Conservation (phyloP, 2,797 vertebrate genomes). For the Balearica regulorum region DNA sequence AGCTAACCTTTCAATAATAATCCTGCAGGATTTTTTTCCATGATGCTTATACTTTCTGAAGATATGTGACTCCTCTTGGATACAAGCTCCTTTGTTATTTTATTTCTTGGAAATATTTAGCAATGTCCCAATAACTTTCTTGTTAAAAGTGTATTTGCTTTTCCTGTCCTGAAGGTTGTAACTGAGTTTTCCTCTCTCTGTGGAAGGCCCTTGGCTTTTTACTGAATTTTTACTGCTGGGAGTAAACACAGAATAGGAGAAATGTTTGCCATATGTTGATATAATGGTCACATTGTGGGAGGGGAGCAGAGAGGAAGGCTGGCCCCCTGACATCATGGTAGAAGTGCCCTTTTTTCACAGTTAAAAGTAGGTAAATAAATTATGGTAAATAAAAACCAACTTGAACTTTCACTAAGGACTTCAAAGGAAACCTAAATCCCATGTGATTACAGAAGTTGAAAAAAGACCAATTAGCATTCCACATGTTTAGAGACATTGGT, state of each 20-base stretch:
- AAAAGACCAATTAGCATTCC: slow-evolving; percentile 21
- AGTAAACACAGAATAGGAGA: slow-evolving; percentile 58
- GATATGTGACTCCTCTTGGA: slow-evolving; percentile 60
- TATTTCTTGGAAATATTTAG: slow-evolving; percentile 65
- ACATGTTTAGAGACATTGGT: background rate
- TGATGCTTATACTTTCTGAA: slow-evolving; percentile 44
- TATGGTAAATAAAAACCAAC: slow-evolving; percentile 56
- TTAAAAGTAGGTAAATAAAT: slow-evolving; percentile 49
- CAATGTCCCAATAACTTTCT: slow-evolving; percentile 61
- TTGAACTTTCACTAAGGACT: slow-evolving; percentile 56
- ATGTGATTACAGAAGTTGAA: background rate
- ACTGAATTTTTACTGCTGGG: slow-evolving; percentile 64
- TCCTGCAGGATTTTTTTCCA: slow-evolving; percentile 30
- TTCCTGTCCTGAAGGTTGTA: slow-evolving; percentile 56
- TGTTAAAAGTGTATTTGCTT: slow-evolving; percentile 67
- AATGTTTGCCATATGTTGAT: slow-evolving; percentile 67
- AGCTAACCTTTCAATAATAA: slow-evolving; percentile 57
- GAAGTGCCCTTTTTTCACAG: slow-evolving; percentile 48
- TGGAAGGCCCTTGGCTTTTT: slow-evolving; percentile 53
- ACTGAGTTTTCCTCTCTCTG: slow-evolving; percentile 37
- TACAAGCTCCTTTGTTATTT: slow-evolving; percentile 61
- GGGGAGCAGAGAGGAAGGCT: slow-evolving; percentile 40
- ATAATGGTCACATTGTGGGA: slow-evolving; percentile 67
- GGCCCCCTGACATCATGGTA: slow-evolving; percentile 52
- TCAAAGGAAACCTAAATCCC: slow-evolving; percentile 48